Evolutionary conservation across 2,113 vertebrate species (phyloP).

Genomic region (Crocuta crocuta): DNA sequence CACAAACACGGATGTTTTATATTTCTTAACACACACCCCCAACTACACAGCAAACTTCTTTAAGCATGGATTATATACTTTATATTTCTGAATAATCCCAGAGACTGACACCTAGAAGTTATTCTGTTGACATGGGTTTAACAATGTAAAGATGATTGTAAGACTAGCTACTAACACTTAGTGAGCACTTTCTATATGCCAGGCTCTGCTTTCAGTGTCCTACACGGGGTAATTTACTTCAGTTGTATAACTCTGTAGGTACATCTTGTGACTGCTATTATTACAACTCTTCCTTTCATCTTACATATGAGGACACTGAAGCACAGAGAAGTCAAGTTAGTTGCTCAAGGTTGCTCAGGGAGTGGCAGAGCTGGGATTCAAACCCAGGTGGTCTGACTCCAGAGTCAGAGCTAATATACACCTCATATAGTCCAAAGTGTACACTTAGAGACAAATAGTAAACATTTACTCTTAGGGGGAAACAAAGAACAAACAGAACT

Average conservation of each 20-base stretch:
- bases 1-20: neutral
- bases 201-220: neutral
- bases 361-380: neutral
- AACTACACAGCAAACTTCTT: neutral
- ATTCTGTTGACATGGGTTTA: neutral
- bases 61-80: neutral
- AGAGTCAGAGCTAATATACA: neutral
- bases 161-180: neutral
- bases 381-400: neutral
- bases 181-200: neutral
- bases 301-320: neutral
- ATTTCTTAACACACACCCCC: neutral
- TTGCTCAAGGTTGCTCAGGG: neutral
- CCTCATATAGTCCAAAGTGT: neutral
- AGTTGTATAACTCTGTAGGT: neutral
- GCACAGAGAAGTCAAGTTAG: neutral
- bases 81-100: conserved; percentile 27
- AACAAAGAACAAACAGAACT: neutral
- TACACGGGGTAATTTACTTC: neutral
- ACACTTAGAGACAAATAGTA: neutral
- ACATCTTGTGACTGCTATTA: neutral
- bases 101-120: neutral
- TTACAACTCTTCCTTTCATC: neutral
- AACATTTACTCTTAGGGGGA: neutral
- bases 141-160: neutral